Evolutionary conservation across 2,888 invertebrate genomes (phyloP).

Genomic region (Cephonodes hylas): DNA sequence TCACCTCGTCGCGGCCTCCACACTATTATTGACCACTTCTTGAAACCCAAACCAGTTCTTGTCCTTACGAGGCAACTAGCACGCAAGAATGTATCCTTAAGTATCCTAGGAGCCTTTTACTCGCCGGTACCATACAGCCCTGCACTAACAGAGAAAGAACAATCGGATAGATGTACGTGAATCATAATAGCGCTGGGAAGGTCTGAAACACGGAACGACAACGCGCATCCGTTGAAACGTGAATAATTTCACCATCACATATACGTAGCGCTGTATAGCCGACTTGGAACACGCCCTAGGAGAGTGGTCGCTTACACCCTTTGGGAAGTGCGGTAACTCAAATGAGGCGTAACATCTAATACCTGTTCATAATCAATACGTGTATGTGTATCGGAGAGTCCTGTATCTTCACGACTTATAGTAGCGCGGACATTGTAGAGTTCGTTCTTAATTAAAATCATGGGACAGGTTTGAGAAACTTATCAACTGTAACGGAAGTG

Average conservation of each 20-base stretch:
- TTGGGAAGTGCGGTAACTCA: neutral
- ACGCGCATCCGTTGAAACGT: constrained; percentile 2
- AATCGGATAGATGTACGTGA: neutral
- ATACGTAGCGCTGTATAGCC: neutral
- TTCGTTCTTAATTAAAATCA: neutral
- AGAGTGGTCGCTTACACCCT: neutral
- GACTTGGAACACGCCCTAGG: constrained; percentile 5
- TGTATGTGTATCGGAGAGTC: neutral
- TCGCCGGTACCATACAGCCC: neutral
- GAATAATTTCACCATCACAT: neutral
- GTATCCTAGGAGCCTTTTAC: neutral
- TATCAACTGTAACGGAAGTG: neutral
- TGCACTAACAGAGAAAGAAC: neutral
- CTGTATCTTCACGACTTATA: neutral
- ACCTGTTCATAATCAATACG: neutral
- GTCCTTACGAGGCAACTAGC: constrained; percentile 44
- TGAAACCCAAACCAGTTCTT: constrained; percentile 66
- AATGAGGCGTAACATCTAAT: neutral
- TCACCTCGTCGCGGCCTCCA: constrained; percentile 72
- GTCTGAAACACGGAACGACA: neutral
- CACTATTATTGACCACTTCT: constrained; percentile 54
- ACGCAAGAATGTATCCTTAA: constrained; percentile 25
- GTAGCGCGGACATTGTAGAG: neutral
- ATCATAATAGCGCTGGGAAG: neutral
- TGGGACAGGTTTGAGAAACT: neutral